These are phyloP conservation scores for Clunio marinus DNA, from an alignment of 2,888 invertebrate species.

Conservation along the genomic window DNA sequence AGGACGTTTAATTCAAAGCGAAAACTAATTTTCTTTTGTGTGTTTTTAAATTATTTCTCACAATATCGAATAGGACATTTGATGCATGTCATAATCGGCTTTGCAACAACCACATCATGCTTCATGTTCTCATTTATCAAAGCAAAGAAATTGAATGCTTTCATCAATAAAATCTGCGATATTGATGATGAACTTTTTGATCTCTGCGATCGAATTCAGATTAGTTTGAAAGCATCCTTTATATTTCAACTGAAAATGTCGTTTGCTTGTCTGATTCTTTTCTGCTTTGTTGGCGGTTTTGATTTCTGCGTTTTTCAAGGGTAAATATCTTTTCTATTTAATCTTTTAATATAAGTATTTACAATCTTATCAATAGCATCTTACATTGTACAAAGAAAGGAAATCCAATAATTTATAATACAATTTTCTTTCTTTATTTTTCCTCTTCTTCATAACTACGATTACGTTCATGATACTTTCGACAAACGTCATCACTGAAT, in stretches of 20 bases:
- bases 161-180: constrained; percentile 22
- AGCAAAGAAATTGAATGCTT: constrained; percentile 9
- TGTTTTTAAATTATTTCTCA: neutral
- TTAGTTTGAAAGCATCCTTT: constrained; percentile 23
- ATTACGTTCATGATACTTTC: neutral
- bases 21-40: too few relatives aligned
- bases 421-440: constrained; percentile 14
- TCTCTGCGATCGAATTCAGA: constrained; percentile 22
- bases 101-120: neutral
- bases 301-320: constrained; percentile 38
- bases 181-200: constrained; percentile 34
- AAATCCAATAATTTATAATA: too few relatives aligned
- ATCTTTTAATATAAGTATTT: too few relatives aligned
- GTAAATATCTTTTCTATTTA: constrained; percentile 23
- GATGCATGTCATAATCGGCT: constrained; percentile 31
- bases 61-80: constrained; percentile 12
- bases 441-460: neutral
- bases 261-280: neutral
- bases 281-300: constrained; percentile 28
- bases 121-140: constrained; percentile 12
- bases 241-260: constrained; percentile 30
- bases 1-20: neutral
- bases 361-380: too few relatives aligned
- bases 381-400: too few relatives aligned
- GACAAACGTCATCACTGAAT: neutral